Evolutionary conservation across 1,140 invertebrate genomes (phyloP), one percentile per base, ranked within the genome.

Genomic region (Meloidogyne floridensis): DNA sequence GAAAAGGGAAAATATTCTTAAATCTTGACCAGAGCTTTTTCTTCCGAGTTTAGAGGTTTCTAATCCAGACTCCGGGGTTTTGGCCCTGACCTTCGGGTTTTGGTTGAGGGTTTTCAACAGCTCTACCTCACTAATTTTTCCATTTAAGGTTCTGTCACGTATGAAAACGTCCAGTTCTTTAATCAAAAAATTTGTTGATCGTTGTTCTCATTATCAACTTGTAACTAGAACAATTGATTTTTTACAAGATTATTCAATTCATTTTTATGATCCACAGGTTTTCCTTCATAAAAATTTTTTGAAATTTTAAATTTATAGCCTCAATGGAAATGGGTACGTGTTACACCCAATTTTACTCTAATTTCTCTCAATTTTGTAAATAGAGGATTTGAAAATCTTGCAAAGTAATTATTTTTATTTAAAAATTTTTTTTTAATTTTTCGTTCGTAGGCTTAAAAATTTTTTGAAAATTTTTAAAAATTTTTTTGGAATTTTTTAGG

Each of bases 301-400:
- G 1, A 9, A 65, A 42, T 13, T 13, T 4, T 20, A 9, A 70
- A 6, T 7, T 84, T 86, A 20, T 54, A 84, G 84, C 65, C 87
- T 53, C 59, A 87, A 75, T 85, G 85, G 85, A 86, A 85, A 65
- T 85, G 85, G 85, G 59, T 87, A 15, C 85, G 84, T 11, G 86
- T 53, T 20, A 79, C 84, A 54, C 51, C 83, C 8, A 65, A n/a
- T 42, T 87, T 75, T 59, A 71, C 86, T 13, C 65, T 86, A 18
- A 84, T 85, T 72, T 80, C 86, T 20, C 32, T 81, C 56, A 54
- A 18, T 10, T 82, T 86, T 42, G 47, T 74, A 7, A 84, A 83
- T 54, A 42, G 82, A 20, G 80, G 81, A 32, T 84, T 76, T 59
- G 84, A 84, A 78, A 82, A 84, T 20, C 59, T 84, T 3, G 85